These are phyloP conservation scores for Ischnus inquisitorius DNA, from an alignment of 2,888 invertebrate genomes.

Conservation along the genomic window DNA sequence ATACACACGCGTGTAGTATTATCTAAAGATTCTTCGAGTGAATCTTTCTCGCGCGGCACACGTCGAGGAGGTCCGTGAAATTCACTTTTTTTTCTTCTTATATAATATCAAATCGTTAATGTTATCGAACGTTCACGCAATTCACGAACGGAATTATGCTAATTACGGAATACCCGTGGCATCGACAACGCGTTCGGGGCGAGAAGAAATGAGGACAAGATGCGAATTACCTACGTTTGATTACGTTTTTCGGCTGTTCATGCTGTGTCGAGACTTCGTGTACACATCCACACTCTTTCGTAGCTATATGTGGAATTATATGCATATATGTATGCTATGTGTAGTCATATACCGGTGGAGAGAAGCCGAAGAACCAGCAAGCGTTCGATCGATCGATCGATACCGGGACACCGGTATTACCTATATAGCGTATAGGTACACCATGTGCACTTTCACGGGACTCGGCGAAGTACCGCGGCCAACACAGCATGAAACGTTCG, in stretches of 20 bases:
- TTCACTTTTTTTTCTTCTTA: background rate
- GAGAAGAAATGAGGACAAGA: constrained; percentile 15
- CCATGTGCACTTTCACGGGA: constrained; percentile 27
- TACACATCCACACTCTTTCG: background rate
- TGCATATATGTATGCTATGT: background rate
- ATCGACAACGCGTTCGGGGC: background rate
- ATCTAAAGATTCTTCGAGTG: background rate
- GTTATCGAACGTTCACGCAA: constrained; percentile 32
- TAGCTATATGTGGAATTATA: too few relatives aligned
- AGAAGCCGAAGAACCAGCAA: background rate
- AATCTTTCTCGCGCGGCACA: background rate
- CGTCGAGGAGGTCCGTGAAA: background rate
- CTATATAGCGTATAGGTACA: background rate
- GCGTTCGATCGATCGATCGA: constrained; percentile 42
- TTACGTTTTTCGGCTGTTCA: constrained; percentile 21
- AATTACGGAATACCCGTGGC: constrained; percentile 14
- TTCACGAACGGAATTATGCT: constrained; percentile 37
- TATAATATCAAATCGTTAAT: constrained; percentile 8
- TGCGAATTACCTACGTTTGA: constrained; percentile 18
- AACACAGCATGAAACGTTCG: constrained; percentile 20
- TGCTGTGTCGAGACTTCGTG: background rate
- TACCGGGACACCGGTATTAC: background rate
- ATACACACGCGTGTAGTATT: too few relatives aligned
- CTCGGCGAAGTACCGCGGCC: constrained; percentile 2
- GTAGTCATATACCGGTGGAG: background rate